Evolutionary conservation across 2,888 invertebrate genomes (phyloP), one percentile per base, ranked within the genome.

Genomic region (Apeira syringaria): DNA sequence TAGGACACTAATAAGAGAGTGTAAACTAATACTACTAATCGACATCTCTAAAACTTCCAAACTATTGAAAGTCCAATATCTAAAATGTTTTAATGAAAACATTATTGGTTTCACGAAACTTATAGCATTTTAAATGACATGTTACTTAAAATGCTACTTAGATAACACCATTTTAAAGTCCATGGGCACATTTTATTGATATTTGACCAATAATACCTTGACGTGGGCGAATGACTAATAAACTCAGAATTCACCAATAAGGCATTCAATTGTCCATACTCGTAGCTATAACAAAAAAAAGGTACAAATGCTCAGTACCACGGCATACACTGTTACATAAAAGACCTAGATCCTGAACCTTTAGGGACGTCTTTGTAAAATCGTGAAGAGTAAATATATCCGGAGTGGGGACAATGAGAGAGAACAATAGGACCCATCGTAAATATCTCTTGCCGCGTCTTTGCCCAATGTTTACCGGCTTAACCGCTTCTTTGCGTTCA

Each of bases 371-470:
- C 60, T 65, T 68, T 64, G 63, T 59, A 56, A 68, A 67, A 67
- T 61, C 60, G 59, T 61, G 47, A 64, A 63, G 57, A 47, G 59
- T 61, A 70, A 66, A 68, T 66, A 52, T 61, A 64, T 59, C 62
- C 61, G 45, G 53, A 68, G 63, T 50, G 45, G 49, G 61, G 58
- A 74, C 73, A 71, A 70, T 62, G 65, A 60, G 52, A 54, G 45
- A 58, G 58, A 60, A 76, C 74, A 77, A 75, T 72, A 59, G 59
- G 47, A 52, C 53, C 59, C 63, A 68, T 63, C 43, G 70, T 68
- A 74, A 78, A 74, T 71, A 74, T 69, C 71, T 66, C 68, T 70
- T 74, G 65, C 61, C 64, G 59, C 60, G 48, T 60, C 62, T 56
- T 53, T 43, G 36, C 42, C 38, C 50, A 52, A 59, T 64, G 56